Evolutionary conservation across 1,140 invertebrate genomes (phyloP), one percentile per base, ranked within the genome.

Genomic region (Orussus abietinus): DNA sequence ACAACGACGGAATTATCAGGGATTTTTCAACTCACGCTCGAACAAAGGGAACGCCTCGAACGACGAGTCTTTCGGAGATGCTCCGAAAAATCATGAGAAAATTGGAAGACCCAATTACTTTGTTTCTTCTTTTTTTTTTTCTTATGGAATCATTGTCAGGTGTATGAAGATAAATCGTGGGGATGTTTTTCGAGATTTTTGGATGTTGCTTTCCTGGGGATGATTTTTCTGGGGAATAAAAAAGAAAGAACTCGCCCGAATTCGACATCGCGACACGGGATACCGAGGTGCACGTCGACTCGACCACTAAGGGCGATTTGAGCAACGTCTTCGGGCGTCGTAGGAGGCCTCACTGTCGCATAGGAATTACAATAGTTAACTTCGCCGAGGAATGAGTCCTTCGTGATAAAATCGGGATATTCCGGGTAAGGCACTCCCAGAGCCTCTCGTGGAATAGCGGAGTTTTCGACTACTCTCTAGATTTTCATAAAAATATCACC

Each of bases 1-100:
- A 67, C 66, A 70, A 67, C 54, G 53, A 60, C 49, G 49, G 47
- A 60, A 59, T 51, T 57, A 58, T 60, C 59, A 26, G 9, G 11
- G 11, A 26, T 26, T 32, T 32, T 32, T 3, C 10, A 32, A 10
- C 17, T 3, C 17, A 14, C 12, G 17, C 12, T 32, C 31, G 13
- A n/a, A n/a, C n/a, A n/a, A n/a, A n/a, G n/a, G n/a, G n/a, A n/a
- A n/a, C n/a, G n/a, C n/a, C n/a, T n/a, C n/a, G n/a, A n/a, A n/a
- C n/a, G n/a, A n/a, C n/a, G n/a, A n/a, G n/a, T n/a, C n/a, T n/a
- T n/a, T n/a, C n/a, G n/a, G n/a, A n/a, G n/a, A n/a, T n/a, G n/a
- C n/a, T n/a, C n/a, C n/a, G n/a, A n/a, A n/a, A n/a, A n/a, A n/a
- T n/a, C n/a, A n/a, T n/a, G n/a, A n/a, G n/a, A n/a, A n/a, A n/a